phyloP scores from a whole-genome alignment of 2,113 vertebrate genomes.

The Lichenostomus cassidix region DNA sequence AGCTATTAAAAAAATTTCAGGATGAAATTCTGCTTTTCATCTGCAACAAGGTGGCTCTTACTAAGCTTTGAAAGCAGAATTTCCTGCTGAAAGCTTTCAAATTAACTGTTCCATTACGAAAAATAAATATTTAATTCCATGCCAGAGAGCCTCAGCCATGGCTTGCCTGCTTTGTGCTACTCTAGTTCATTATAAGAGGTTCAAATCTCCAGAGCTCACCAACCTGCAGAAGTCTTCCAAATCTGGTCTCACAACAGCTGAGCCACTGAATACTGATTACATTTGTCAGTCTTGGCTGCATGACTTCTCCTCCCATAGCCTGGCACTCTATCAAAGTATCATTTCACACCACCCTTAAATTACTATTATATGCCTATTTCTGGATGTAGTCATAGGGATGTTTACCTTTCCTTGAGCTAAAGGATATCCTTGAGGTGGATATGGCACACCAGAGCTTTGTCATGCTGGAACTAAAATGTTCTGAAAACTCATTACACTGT shows the following conservation, averaged over 20 bases:
- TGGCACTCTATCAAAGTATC: conserved; percentile 27
- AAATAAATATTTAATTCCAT: conserved; percentile 65
- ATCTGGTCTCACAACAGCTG: conserved; percentile 51
- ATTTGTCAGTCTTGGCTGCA: conserved; percentile 50
- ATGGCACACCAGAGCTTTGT: not conserved
- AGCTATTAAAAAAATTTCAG: not conserved
- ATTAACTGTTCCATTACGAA: conserved; percentile 51
- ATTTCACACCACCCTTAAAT: not conserved
- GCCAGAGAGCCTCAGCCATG: conserved; percentile 24
- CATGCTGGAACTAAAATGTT: not conserved
- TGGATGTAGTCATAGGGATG: not conserved
- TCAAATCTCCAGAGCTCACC: conserved; percentile 61
- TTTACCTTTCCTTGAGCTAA: not conserved
- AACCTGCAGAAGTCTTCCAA: conserved; percentile 55
- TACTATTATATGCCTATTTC: not conserved
- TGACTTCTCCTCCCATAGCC: conserved; percentile 22
- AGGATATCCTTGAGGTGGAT: not conserved
- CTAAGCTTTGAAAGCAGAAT: conserved; percentile 27
- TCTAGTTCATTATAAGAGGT: conserved; percentile 50
- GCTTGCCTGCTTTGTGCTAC: conserved; percentile 49
- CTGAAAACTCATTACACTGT: not conserved
- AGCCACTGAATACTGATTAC: conserved; percentile 55
- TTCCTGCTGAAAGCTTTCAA: conserved; percentile 56
- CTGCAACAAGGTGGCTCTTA: not conserved
- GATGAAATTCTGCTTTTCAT: not conserved